These are phyloP conservation scores for Corvus moneduloides DNA, from an alignment of 2,113 vertebrate genomes.

Conservation along the genomic window DNA sequence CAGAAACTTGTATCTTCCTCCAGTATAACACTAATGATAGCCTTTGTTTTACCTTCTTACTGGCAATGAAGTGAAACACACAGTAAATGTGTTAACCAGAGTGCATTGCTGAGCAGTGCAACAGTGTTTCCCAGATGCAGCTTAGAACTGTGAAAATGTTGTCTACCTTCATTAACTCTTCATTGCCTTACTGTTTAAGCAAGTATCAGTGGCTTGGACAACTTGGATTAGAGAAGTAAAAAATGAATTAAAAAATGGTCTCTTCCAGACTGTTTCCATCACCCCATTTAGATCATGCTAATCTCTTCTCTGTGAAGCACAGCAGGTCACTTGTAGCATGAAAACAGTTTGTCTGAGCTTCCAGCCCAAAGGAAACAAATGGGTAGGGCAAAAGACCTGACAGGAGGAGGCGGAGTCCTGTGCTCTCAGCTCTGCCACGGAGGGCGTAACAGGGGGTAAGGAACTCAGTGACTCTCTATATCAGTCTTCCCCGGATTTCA, in stretches of 20 bases:
- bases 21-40: not conserved
- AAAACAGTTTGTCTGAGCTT: not conserved
- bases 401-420: not conserved
- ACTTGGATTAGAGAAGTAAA: not conserved
- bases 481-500: not conserved
- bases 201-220: not conserved
- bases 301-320: not conserved
- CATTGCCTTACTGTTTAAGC: not conserved
- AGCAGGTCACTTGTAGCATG: not conserved
- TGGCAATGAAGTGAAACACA: not conserved
- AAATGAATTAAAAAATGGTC: not conserved
- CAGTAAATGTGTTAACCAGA: not conserved
- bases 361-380: not conserved
- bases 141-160: not conserved
- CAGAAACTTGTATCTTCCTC: not conserved
- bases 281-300: not conserved
- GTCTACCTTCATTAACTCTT: not conserved
- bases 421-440: not conserved
- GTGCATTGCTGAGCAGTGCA: not conserved
- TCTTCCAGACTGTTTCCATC: not conserved
- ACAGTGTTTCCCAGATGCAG: not conserved
- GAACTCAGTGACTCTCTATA: not conserved
- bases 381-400: not conserved
- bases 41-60: not conserved
- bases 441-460: not conserved